Conservation (phyloP, 1,140 invertebrate species). For the Gonatopus flavifemur region DNA sequence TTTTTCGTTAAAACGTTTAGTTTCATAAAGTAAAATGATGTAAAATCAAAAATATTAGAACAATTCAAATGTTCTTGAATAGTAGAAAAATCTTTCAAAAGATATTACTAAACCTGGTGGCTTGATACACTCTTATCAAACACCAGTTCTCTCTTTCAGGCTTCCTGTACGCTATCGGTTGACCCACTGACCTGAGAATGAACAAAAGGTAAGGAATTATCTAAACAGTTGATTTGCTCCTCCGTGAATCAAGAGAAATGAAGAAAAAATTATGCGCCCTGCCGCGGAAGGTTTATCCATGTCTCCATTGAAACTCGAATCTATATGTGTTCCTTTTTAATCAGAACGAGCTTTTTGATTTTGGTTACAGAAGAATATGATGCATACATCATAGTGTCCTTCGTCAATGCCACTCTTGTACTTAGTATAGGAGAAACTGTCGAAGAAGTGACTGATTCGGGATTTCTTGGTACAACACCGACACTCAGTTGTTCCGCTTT, state of each 20-base stretch:
- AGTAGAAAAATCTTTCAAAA: constrained; percentile 29
- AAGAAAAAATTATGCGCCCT: too few species aligned
- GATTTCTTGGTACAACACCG: constrained; percentile 97
- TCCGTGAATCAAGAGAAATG: constrained; percentile 13
- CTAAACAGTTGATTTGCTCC: constrained; percentile 25
- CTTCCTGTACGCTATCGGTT: constrained; percentile 47
- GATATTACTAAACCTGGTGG: constrained; percentile 57
- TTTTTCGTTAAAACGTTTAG: too few species aligned
- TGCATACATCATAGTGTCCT: constrained; percentile 99
- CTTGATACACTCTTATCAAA: constrained; percentile 65
- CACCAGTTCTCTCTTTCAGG: constrained; percentile 71
- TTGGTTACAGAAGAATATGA: constrained; percentile 93
- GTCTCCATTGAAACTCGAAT: too few species aligned
- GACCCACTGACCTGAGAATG: constrained; percentile 45
- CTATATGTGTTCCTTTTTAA: constrained; percentile 8
- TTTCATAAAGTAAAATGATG: too few species aligned
- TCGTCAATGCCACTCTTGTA: constrained; percentile 98
- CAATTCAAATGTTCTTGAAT: neutral
- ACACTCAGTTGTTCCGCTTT: constrained; percentile 96
- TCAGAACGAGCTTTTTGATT: constrained; percentile 51
- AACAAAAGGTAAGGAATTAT: constrained; percentile 49
- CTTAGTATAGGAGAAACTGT: constrained; percentile 99
- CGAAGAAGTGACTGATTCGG: constrained; percentile 99
- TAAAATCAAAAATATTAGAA: too few species aligned
- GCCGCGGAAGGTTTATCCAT: constrained; percentile 12